Base-by-base conservation (phyloP, 2,888 invertebrate genomes). In the Xylophagus ater region DNA sequence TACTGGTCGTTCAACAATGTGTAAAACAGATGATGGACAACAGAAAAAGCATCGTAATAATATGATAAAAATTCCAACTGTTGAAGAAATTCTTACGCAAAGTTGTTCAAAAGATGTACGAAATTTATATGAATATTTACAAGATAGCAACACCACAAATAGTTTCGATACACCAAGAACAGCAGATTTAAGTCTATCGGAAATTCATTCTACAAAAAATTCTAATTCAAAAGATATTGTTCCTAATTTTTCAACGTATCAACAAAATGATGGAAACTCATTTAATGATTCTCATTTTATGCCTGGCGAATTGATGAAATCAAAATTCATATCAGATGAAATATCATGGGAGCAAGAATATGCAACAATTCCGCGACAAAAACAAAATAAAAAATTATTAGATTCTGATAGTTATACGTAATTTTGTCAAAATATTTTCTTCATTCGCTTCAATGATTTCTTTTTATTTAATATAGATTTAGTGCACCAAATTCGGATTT, bases 321-420 rank as follows among this genome's bases (percentile, higher is more conserved):
- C 59, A 0, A 56, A 58, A 36, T 34, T 65, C 5, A 38, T 55
- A 10, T 48, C 50, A 24, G 62, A 61, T 39, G 65, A 65, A 43
- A 54, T 56, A 8, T 51, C 54, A 2, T 64, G 65, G 62, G 61
- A 61, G 1, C 53, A 59, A 17, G 56, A 62, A 39, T 60, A 49
- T 43, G 59, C 60, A 0, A 53, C 54, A 2, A 61, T 65, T 34
- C 65, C 65, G n/a, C 44, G 9, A 2, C 49, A 55, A 17, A 59
- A 57, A 58, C 57, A 32, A 42, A 47, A 41, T 18, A 10, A 20
- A 18, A 17, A 21, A 18, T n/a, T 4, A 31, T 17, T 10, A 7
- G 5, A 31, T 9, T 31, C 10, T 14, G 14, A 5, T 33, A 4
- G n/a, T 9, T 4, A n/a, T 33, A 9, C 13, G 30, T 26, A 21